Percentiles rank a stretch among this genome's conserved stretches.
These are phyloP conservation scores for human (Homo sapiens) DNA, from an alignment of 2,113 vertebrate species.

Conservation along the genomic window DNA sequence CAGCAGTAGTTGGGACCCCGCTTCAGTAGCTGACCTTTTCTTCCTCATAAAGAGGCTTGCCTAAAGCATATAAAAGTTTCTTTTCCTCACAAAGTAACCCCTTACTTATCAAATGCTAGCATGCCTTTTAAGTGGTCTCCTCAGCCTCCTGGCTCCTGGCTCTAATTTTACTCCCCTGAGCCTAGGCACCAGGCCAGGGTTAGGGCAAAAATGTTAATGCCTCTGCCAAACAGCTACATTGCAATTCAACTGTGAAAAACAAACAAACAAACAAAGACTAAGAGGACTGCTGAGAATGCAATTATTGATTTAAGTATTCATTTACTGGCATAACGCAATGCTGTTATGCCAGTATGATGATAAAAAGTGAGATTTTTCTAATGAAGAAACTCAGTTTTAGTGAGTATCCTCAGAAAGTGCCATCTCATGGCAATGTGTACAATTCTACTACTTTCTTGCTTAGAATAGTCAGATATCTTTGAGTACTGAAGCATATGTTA, in stretches of 20 bases:
- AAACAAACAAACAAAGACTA: neutral
- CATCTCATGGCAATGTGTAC: neutral
- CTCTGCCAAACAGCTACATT: neutral
- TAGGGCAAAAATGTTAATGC: neutral
- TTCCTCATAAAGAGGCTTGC: neutral
- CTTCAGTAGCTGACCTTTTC: neutral
- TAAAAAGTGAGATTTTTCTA: neutral
- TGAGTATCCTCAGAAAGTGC: neutral
- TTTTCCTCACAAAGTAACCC: neutral
- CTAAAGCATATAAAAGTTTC: neutral
- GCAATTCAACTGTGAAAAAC: neutral
- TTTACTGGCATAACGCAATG: neutral
- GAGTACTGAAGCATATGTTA: neutral
- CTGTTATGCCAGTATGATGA: accelerated
- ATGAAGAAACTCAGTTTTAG: neutral
- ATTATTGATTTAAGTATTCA: too few species aligned
- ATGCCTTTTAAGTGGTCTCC: neutral
- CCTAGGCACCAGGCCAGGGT: neutral
- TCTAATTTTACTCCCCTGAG: neutral
- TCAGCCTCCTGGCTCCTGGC: neutral
- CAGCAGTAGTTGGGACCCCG: neutral
- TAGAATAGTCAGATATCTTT: neutral
- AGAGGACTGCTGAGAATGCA: accelerated
- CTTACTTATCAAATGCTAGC: neutral
- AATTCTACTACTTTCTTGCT: neutral